A percentile compares a stretch with the other conserved stretches of the same genome.
phyloP scores from a whole-genome alignment of 2,113 vertebrate species.

The Silurus asotus region DNA sequence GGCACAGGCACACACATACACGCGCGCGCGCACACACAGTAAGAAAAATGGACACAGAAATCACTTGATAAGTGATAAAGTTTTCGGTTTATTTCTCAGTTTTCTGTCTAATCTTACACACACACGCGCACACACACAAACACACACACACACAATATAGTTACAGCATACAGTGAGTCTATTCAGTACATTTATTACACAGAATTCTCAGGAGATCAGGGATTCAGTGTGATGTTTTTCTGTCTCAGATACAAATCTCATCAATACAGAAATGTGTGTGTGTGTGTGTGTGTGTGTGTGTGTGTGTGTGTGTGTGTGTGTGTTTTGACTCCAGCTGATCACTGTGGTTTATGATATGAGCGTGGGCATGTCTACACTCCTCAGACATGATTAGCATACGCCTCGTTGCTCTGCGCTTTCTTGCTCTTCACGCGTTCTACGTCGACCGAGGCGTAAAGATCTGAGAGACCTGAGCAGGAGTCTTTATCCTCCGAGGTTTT shows the following conservation, averaged over 20 bases:
- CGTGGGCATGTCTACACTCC: neutral
- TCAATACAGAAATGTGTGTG: too few species aligned
- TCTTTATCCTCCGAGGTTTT: conserved; percentile 41
- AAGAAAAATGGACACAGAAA: too few species aligned
- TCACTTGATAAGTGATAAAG: neutral
- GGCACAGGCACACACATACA: too few species aligned
- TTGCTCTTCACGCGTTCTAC: conserved; percentile 62
- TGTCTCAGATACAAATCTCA: too few species aligned
- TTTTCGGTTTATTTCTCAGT: conserved; percentile 1
- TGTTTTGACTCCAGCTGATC: too few species aligned
- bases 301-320: too few species aligned
- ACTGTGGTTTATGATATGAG: neutral
- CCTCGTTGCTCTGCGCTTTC: conserved; percentile 49
- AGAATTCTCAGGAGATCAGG: neutral
- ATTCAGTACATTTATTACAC: neutral
- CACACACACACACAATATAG: neutral
- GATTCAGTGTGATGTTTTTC: too few species aligned
- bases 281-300: too few species aligned
- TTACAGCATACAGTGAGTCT: neutral
- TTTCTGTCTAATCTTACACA: neutral
- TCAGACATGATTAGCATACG: conserved; percentile 71
- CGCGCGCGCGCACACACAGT: too few species aligned
- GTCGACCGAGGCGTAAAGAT: conserved; percentile 72
- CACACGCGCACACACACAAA: neutral
- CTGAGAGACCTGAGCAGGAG: conserved; percentile 56